Percentiles rank a stretch among this genome's conserved stretches.
Conservation (phyloP, 2,797 vertebrate species). For the Pitangus sulphuratus region DNA sequence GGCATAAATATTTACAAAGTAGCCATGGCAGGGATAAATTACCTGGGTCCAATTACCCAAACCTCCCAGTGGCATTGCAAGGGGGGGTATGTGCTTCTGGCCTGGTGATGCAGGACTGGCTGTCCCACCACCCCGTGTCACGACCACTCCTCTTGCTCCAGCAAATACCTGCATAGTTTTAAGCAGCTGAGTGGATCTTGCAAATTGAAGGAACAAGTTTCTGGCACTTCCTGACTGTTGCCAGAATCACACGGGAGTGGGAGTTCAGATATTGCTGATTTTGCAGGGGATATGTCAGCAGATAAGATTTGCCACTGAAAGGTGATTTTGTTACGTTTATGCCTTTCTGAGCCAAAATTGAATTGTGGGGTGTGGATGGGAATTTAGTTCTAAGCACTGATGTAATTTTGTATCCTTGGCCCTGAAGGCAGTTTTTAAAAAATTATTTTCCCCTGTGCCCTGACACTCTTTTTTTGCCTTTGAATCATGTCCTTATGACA, state of each 20-base stretch:
- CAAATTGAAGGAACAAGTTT: not conserved
- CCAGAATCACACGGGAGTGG: not conserved
- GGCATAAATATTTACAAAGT: not conserved
- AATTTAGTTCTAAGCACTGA: slow-evolving; percentile 55
- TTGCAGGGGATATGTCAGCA: slow-evolving; percentile 20
- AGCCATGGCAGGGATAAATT: not conserved
- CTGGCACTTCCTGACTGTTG: not conserved
- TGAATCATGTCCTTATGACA: slow-evolving; percentile 59
- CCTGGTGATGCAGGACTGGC: not conserved
- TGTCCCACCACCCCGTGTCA: not conserved
- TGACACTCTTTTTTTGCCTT: slow-evolving; percentile 60
- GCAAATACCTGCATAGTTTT: rapidly evolving
- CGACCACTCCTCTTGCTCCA: not conserved
- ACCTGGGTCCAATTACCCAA: not conserved
- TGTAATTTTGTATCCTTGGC: slow-evolving; percentile 66
- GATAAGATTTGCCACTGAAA: slow-evolving; percentile 44
- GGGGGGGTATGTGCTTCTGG: not conserved
- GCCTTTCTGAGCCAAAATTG: slow-evolving; percentile 52
- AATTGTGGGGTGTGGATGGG: slow-evolving; percentile 48
- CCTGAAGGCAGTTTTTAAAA: slow-evolving; percentile 44
- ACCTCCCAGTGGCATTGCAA: not conserved
- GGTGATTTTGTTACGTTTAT: slow-evolving; percentile 59
- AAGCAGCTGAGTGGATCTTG: not conserved
- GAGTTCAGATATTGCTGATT: not conserved
- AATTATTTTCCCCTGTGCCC: slow-evolving; percentile 40